Conservation (phyloP, 2,797 vertebrate species). For the Aselliscus stoliczkanus region DNA sequence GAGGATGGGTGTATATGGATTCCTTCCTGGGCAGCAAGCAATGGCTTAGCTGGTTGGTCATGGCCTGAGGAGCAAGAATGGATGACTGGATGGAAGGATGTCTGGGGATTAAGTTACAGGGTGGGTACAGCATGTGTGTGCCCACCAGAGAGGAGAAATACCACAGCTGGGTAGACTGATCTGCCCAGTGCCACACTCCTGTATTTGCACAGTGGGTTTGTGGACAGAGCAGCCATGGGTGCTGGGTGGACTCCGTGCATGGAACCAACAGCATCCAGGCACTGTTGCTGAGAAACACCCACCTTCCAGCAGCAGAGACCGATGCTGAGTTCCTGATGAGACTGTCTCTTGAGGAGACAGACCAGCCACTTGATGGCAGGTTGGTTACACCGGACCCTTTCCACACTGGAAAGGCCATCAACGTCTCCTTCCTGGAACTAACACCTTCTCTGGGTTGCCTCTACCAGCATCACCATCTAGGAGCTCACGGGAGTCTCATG, state of each 20-base stretch:
- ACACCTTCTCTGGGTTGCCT: neutral
- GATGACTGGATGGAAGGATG: neutral
- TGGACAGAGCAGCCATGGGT: neutral
- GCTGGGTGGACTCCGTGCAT: accelerated
- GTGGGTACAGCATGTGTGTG: neutral
- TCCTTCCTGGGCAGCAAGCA: too few relatives aligned
- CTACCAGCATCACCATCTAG: neutral
- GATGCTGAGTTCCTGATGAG: neutral
- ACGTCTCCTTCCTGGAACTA: neutral
- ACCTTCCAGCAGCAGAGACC: neutral
- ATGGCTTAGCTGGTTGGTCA: neutral
- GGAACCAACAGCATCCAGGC: neutral
- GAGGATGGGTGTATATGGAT: neutral
- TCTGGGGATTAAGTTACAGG: neutral
- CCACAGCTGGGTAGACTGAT: neutral
- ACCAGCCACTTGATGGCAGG: neutral
- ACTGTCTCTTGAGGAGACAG: neutral
- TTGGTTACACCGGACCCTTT: neutral
- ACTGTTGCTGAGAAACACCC: too few relatives aligned
- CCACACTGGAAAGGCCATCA: neutral
- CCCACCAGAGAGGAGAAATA: neutral
- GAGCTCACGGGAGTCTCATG: neutral
- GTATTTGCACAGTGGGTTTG: neutral
- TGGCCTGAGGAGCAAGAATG: neutral
- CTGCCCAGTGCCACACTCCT: neutral